Conservation (phyloP, 2,888 invertebrate species). For the Drosophila emarginata region DNA sequence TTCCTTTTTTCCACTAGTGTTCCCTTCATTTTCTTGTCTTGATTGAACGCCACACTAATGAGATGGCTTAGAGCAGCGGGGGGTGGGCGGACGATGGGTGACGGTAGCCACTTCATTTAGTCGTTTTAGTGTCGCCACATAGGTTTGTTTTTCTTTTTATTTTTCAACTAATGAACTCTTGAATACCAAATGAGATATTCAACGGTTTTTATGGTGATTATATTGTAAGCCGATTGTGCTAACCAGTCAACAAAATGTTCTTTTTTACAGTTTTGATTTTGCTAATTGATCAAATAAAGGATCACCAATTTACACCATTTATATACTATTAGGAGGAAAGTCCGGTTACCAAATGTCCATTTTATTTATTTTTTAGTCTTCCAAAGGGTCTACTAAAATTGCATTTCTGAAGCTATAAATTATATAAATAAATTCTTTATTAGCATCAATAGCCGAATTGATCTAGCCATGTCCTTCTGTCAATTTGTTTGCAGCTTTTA, state of each 20-base stretch:
- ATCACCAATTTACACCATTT: not conserved
- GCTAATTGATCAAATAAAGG: not conserved
- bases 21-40: not conserved
- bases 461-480: too few species aligned
- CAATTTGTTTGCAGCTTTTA: too few species aligned
- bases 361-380: too few species aligned
- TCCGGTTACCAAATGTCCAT: too few species aligned
- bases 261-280: not conserved
- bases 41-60: constrained; percentile 11
- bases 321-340: not conserved
- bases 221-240: not conserved
- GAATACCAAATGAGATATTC: not conserved
- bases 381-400: too few species aligned
- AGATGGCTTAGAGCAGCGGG: constrained; percentile 7
- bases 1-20: too few species aligned
- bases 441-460: too few species aligned
- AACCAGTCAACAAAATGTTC: not conserved
- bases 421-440: too few species aligned
- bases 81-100: not conserved
- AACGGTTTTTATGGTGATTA: not conserved
- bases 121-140: constrained; percentile 2
- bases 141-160: not conserved
- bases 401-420: too few species aligned
- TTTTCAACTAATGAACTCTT: constrained; percentile 2
- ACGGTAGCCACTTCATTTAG: constrained; percentile 4